Base-by-base conservation (phyloP, 2,113 vertebrate species). In the Danionella cerebrum region DNA sequence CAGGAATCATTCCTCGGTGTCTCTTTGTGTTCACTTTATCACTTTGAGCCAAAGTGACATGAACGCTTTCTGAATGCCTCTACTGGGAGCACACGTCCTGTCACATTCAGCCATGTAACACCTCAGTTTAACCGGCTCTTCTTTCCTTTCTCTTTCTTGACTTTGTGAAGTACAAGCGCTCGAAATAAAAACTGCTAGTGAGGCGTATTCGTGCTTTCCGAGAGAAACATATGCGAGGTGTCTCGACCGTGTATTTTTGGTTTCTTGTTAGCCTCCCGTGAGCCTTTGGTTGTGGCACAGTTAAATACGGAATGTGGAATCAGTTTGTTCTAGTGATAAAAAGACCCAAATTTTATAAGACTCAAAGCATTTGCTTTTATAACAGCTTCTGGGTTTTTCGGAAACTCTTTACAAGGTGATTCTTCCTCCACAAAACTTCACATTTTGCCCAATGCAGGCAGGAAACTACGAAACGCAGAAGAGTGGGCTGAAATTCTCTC, bases 121-220 rank as follows among this genome's bases (percentile, higher is more conserved):
- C 10, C 52, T 29, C 59, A 18, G 38, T 62, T 45, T 31, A 65
- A 69, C 67, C 66, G 66, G 63, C 72, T 69, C 65, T 66, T 31
- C 69, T 70, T 74, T 29, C 1, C 29, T 44, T 70, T 44, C 7
- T 66, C 39, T 66, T 67, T 45, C 25, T 55, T 14, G 36, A 55
- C 39, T 42, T 36, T 19, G 21, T 55, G 59, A 44, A 41, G 47
- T n/a, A 53, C 52, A 69, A 69, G n/a, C 27, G 27, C 52, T 68
- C 36, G 16, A 10, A 39, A 74, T 70, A 54, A 67, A 74, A 70
- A 70, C 60, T 39, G 62, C 62, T 53, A 54, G 47, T 16, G 22
- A 47, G 69, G 63, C 72, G 41, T 62, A 36, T 41, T 29, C 29
- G 38, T 25, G 45, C 60, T 51, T 65, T 45, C 31, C 21, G 7